phyloP scores from a whole-genome alignment of 2,113 vertebrate species.

The Atherinomorus stipes region DNA sequence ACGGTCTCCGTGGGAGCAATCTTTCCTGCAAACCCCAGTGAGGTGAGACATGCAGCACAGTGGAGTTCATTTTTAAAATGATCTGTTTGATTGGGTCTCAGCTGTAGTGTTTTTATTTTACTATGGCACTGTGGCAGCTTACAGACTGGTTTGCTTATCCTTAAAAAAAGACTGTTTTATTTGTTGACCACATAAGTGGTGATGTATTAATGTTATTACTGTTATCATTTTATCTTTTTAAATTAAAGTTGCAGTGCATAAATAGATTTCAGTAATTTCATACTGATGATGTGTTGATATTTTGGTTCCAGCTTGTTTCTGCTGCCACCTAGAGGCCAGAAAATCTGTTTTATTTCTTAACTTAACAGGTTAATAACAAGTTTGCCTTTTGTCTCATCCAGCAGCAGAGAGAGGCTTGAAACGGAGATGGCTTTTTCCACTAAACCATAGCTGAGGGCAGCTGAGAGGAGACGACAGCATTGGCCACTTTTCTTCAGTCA shows the following conservation, averaged over 20 bases:
- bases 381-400: neutral
- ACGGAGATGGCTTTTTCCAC: conserved; percentile 84
- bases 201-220: too few relatives aligned
- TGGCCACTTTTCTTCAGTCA: conserved; percentile 66
- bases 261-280: too few relatives aligned
- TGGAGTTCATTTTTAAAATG: too few relatives aligned
- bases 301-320: neutral
- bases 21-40: conserved; percentile 86
- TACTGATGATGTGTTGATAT: neutral
- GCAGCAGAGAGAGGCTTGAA: conserved; percentile 81
- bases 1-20: conserved; percentile 75
- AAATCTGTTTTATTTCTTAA: neutral
- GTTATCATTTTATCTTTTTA: too few relatives aligned
- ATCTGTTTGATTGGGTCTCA: neutral
- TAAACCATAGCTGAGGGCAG: conserved; percentile 86
- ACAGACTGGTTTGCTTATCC: too few relatives aligned
- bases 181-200: too few relatives aligned
- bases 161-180: too few relatives aligned
- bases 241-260: too few relatives aligned
- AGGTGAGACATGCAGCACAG: conserved; percentile 69
- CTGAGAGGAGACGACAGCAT: conserved; percentile 81
- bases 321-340: neutral
- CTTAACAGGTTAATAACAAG: neutral
- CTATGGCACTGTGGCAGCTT: too few relatives aligned
- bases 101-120: neutral